phyloP scores from a whole-genome alignment of 2,888 invertebrate species.

The Nineta flava region DNA sequence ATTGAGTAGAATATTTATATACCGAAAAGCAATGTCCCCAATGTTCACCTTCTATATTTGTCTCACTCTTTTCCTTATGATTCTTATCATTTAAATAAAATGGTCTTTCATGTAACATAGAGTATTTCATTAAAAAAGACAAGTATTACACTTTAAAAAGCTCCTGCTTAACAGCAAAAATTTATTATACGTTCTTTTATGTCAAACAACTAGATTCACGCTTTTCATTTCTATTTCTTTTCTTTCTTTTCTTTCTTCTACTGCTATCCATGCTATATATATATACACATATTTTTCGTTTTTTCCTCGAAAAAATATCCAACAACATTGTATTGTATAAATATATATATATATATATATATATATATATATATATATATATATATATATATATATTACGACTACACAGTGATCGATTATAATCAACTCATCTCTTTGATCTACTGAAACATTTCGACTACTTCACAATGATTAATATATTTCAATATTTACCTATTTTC shows the following conservation, averaged over 20 bases:
- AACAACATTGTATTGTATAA: no score
- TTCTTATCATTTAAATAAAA: conserved; percentile 5
- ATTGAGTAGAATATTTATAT: no score
- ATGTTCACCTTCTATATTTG: neutral
- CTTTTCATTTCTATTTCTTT: neutral
- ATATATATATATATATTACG: no score
- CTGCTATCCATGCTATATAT: neutral
- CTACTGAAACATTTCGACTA: no score
- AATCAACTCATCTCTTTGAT: no score
- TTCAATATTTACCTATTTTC: no score
- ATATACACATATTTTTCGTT: no score
- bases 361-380: no score
- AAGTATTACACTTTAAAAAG: conserved; percentile 2
- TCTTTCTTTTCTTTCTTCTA: neutral
- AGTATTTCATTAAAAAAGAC: conserved; percentile 4
- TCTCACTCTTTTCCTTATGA: neutral
- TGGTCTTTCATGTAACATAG: conserved; percentile 3
- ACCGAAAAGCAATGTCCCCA: neutral
- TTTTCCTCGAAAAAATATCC: no score
- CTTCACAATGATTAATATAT: no score
- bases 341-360: no score
- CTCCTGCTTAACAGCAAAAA: conserved; percentile 4
- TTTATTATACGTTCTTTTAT: conserved; percentile 4
- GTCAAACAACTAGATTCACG: conserved; percentile 1
- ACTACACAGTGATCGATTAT: no score